A percentile compares a stretch with the other conserved stretches of the same genome.
These are phyloP conservation scores for Myrmophylax atrothorax DNA, from an alignment of 2,113 vertebrate species.

Conservation along the genomic window DNA sequence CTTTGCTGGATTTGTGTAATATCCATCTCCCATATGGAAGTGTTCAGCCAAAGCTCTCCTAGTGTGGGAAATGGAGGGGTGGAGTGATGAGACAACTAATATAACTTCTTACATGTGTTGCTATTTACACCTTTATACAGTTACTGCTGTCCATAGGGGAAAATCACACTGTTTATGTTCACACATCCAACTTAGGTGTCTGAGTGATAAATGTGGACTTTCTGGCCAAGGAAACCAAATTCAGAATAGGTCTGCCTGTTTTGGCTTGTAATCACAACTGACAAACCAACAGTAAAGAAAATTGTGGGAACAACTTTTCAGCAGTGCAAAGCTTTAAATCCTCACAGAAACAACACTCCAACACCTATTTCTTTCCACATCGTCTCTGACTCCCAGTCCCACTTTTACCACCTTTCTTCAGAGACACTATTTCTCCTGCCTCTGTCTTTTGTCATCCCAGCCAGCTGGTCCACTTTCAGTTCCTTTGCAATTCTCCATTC, in stretches of 20 bases:
- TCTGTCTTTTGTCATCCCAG: background rate
- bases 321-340: background rate
- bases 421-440: background rate
- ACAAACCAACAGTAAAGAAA: background rate
- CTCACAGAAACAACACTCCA: background rate
- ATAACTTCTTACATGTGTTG: background rate
- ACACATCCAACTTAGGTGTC: background rate
- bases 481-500: background rate
- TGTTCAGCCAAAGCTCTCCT: background rate
- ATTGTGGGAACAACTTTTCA: background rate
- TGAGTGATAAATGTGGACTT: constrained; percentile 2
- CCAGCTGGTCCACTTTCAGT: background rate
- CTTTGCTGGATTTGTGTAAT: background rate
- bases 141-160: background rate
- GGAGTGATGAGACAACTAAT: background rate
- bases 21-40: background rate
- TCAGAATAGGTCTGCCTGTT: background rate
- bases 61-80: background rate
- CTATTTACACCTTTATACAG: constrained; percentile 15
- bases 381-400: background rate
- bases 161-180: constrained; percentile 5
- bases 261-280: background rate
- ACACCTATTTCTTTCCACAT: background rate
- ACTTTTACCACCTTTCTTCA: background rate
- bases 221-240: background rate